Base-by-base conservation (phyloP, 2,888 invertebrate species). In the Drepana falcataria region DNA sequence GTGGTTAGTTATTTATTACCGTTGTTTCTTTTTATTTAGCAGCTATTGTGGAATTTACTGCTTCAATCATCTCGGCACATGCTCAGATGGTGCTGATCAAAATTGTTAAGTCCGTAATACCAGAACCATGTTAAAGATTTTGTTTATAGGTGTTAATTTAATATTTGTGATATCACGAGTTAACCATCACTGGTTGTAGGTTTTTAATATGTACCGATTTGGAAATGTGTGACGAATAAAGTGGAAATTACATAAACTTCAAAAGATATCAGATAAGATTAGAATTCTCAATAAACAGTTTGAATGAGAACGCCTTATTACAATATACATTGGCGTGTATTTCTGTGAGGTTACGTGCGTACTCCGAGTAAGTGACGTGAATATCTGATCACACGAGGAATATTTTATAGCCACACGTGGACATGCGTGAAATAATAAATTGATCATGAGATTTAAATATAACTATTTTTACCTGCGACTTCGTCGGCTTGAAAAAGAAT, bases 341-440 rank as follows among this genome's bases (percentile, higher is more conserved):
- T 35, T 33, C 33, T 49, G 33, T 49, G 2, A 34, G 9, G 9
- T 2, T 44, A 44, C 40, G 44, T 44, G 44, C 44, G 44, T 9
- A 44, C 9, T 6, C 9, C 1, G 7, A 44, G 44, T 44, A 9
- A 9, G 44, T 9, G 44, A 9, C 9, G 44, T 6, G 44, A 44
- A 44, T 44, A 9, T 44, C 1, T 9, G 55, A 3, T 57, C 62
- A 53, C 52, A 60, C 61, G 57, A 53, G 73, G 79, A 75, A 83
- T 83, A 71, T 73, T 59, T 73, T 81, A 74, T 77, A 66, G 74
- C 69, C 59, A 61, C 64, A 61, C 62, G 65, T 70, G 66, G 65
- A 73, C 77, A 71, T 63, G 68, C 60, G 66, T 58, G 63, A 71
- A 73, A 76, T 79, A 75, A 69, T 68, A 77, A 78, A 68, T 21